phyloP scores from a whole-genome alignment of 2,797 vertebrate genomes.

The Myiotriccus ornatus region DNA sequence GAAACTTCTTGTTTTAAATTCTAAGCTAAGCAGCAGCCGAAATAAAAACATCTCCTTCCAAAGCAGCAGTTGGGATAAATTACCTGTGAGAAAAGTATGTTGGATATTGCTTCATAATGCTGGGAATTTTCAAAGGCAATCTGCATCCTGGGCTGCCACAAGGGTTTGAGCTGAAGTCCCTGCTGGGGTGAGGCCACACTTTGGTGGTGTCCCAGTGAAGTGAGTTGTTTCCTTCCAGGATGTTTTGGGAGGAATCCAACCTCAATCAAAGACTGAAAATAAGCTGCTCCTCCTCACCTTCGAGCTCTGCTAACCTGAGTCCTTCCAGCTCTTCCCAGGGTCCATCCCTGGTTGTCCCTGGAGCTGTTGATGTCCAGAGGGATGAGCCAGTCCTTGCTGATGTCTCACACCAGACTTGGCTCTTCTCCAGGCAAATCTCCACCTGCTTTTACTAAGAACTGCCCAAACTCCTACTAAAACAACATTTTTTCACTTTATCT shows the following conservation, averaged over 20 bases:
- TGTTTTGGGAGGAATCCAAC: not conserved
- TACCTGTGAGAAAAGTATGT: not conserved
- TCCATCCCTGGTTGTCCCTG: not conserved
- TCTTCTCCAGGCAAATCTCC: not conserved
- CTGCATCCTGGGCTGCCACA: not conserved
- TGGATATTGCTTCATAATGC: not conserved
- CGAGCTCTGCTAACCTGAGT: not conserved
- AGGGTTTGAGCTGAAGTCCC: not conserved
- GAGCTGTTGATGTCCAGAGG: not conserved
- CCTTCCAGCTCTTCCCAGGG: not conserved
- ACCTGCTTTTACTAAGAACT: not conserved
- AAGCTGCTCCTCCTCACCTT: not conserved
- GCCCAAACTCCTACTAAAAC: not conserved
- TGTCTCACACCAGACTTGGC: not conserved
- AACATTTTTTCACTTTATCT: not conserved
- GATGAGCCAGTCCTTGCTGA: not conserved
- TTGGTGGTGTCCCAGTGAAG: accelerated
- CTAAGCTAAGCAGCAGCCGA: not conserved
- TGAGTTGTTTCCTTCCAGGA: not conserved
- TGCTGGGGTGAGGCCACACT: not conserved
- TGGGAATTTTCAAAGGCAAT: not conserved
- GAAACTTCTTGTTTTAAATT: not conserved
- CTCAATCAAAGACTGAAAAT: not conserved
- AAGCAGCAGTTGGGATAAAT: not conserved
- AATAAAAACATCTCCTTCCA: not conserved